A percentile compares a stretch with the other conserved stretches of the same genome.
These are phyloP conservation scores for Littorina saxatilis DNA, from an alignment of 1,140 invertebrate species.

Conservation along the genomic window DNA sequence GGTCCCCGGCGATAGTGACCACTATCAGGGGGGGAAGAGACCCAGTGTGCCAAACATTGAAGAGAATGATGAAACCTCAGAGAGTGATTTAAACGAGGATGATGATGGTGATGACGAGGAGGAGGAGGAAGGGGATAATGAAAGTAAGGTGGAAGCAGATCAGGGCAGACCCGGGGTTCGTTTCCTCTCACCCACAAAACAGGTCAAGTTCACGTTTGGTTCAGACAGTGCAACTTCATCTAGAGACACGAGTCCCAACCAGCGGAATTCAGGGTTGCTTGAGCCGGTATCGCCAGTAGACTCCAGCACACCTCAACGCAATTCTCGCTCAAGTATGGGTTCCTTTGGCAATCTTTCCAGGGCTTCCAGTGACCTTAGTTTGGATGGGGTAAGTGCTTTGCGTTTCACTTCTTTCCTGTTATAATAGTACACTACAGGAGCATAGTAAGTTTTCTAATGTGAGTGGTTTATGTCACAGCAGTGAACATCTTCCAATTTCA, in stretches of 20 bases:
- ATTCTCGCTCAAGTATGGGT: slow-evolving; percentile 45
- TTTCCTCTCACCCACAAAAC: slow-evolving; percentile 31
- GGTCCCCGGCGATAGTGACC: slow-evolving; percentile 19
- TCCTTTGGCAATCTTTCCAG: slow-evolving; percentile 74
- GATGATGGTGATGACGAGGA: slow-evolving; percentile 39
- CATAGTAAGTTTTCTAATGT: too few species aligned
- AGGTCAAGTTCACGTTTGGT: slow-evolving; percentile 43
- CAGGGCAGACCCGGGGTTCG: background rate
- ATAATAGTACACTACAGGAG: too few species aligned
- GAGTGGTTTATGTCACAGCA: too few species aligned
- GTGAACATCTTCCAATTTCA: too few species aligned
- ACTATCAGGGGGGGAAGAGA: slow-evolving; percentile 42
- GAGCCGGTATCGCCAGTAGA: slow-evolving; percentile 23
- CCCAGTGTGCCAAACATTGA: slow-evolving; percentile 58
- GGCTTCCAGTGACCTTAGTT: slow-evolving; percentile 69
- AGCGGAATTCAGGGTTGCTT: background rate
- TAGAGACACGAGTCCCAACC: slow-evolving; percentile 24
- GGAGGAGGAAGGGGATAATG: slow-evolving; percentile 28
- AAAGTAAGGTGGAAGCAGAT: background rate
- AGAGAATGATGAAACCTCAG: slow-evolving; percentile 45
- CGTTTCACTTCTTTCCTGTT: too few species aligned
- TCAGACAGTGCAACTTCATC: slow-evolving; percentile 34
- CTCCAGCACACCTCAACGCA: slow-evolving; percentile 37
- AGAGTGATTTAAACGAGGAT: slow-evolving; percentile 29
- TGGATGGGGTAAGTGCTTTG: slow-evolving; percentile 63